phyloP scores from a whole-genome alignment of 2,888 invertebrate genomes.

The Phaonia tiefii region DNA sequence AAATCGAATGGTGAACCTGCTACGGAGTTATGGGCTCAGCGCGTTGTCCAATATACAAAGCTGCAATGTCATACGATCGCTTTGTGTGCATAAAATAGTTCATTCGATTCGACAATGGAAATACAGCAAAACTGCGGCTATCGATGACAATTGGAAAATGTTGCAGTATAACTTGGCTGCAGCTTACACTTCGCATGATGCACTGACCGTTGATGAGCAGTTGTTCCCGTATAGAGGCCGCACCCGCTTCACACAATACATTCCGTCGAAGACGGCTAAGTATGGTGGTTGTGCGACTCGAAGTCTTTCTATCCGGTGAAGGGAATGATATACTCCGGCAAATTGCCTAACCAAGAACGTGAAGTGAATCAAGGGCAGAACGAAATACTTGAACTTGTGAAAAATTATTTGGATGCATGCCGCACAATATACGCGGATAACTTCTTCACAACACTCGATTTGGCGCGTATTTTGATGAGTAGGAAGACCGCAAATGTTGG shows the following conservation, averaged over 20 bases:
- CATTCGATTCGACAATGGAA: background rate
- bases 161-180: conserved; percentile 49
- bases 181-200: conserved; percentile 10
- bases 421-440: conserved; percentile 33
- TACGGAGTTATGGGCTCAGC: conserved; percentile 32
- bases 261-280: no score
- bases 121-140: conserved; percentile 13
- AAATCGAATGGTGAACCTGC: conserved; percentile 37
- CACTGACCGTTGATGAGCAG: conserved; percentile 9
- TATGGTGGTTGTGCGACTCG: no score
- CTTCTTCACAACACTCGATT: conserved; percentile 43
- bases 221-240: conserved; percentile 44
- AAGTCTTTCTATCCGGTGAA: background rate
- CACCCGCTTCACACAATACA: no score
- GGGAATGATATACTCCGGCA: conserved; percentile 81
- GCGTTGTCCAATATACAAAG: conserved; percentile 35
- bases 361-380: conserved; percentile 44
- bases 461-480: conserved; percentile 39
- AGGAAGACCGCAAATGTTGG: conserved; percentile 39
- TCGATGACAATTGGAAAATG: conserved; percentile 37
- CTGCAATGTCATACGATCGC: conserved; percentile 18
- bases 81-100: no score
- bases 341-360: conserved; percentile 26
- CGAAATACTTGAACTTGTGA: conserved; percentile 41
- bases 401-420: conserved; percentile 40